Conservation (phyloP, 2,113 vertebrate species). For the Vulpes vulpes region DNA sequence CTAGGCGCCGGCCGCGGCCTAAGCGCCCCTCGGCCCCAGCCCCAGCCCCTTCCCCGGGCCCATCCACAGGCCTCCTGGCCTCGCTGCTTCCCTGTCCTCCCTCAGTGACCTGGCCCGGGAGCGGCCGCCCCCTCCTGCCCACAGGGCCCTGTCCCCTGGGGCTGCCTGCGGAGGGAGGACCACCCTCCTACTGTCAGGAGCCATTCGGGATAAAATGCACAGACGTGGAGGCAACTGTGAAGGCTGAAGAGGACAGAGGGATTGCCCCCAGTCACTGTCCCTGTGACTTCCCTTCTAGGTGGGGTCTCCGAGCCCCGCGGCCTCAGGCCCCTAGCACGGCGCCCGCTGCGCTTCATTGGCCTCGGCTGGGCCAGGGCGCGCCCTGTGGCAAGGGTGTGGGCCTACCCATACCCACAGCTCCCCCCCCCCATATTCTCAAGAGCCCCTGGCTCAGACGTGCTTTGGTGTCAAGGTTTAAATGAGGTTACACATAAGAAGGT, state of each 20-base stretch:
- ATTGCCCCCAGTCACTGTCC: not conserved
- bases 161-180: not conserved
- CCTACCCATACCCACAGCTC: no score
- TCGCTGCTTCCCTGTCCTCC: not conserved
- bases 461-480: not conserved
- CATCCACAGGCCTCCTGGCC: not conserved
- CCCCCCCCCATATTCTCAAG: not conserved
- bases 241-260: not conserved
- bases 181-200: not conserved
- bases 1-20: no score
- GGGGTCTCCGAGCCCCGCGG: not conserved
- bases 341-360: fast-evolving
- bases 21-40: fast-evolving
- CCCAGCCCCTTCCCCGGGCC: not conserved
- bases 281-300: not conserved
- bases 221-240: not conserved
- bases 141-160: not conserved
- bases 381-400: fast-evolving
- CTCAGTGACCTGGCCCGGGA: not conserved
- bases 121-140: not conserved
- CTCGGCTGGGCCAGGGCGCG: not conserved
- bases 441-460: not conserved
- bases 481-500: not conserved
- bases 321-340: no score
- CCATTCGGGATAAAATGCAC: not conserved